Evolutionary conservation across 2,797 vertebrate species (phyloP), one percentile per base, ranked within the genome.

Genomic region (Otolemur crassicaudatus): DNA sequence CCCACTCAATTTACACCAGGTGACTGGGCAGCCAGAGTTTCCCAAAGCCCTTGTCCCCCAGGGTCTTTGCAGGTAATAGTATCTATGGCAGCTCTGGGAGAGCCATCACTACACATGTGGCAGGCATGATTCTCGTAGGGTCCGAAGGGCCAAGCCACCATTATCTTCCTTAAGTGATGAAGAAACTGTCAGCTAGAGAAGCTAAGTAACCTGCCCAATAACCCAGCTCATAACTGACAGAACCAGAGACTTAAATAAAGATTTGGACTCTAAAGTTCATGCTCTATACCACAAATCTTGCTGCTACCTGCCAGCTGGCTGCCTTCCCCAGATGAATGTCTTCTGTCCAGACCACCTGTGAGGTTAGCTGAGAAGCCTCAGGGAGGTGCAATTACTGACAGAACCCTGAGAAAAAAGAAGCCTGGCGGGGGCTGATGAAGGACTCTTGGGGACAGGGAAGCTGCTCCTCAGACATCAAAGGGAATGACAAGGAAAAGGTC

Each of bases 391-490:
- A 37, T 77, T n/a, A 31, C 43, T 82, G 31, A 79, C 29, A 87
- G 27, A 92, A 56, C 20, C 34, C 61, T 65, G 31, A 81, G 40
- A 46, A 43, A 58, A 88, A 61, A 94, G 63, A 53, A 49, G 12
- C 46, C 49, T 53, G 23, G 58, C 25, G 40, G 73, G 77, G 46
- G 1, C 27, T 86, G 67, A 82, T 25, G 34, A 83, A 73, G 31
- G 29, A 56, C n/a, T 31, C 56, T 63, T 79, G n/a, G 40, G 25
- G 46, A 49, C n/a, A 70, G 87, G 92, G 43, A 67, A 34, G 69
- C 76, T 67, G 79, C 83, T 86, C 53, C 75, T n/a, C 67, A 87
- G 89, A 92, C 90, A 94, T 96, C 96, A 96, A 94, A 97, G 87
- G 17, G 58, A 34, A 23, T 76, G 40, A 70, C 77, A 67, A 65